These are phyloP conservation scores for Diorhabda carinulata DNA, from an alignment of 1,140 invertebrate species.

Conservation along the genomic window DNA sequence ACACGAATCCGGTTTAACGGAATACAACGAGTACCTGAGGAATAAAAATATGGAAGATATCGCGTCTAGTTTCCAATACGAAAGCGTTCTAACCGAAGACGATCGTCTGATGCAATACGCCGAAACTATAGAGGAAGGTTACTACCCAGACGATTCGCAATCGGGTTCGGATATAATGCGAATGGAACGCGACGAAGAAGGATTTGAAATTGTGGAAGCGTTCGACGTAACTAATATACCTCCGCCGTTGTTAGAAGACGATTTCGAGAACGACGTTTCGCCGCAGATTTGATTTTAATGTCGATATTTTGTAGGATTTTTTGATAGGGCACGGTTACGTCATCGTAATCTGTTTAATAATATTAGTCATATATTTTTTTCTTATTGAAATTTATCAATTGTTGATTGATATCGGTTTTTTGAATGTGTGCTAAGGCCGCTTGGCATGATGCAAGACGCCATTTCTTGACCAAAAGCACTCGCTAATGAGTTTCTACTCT, in stretches of 20 bases:
- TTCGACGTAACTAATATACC: constrained; percentile 66
- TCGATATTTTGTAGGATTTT: constrained; percentile 32
- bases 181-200: constrained; percentile 54
- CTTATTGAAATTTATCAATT: constrained; percentile 26
- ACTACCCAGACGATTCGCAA: constrained; percentile 62
- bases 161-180: constrained; percentile 54
- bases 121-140: constrained; percentile 53
- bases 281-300: constrained; percentile 49
- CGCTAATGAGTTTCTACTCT: too few relatives aligned
- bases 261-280: constrained; percentile 56
- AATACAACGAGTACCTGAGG: constrained; percentile 41
- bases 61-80: constrained; percentile 41
- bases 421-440: constrained; percentile 21
- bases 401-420: constrained; percentile 29
- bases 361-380: constrained; percentile 19
- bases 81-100: constrained; percentile 51
- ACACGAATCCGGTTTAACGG: constrained; percentile 34
- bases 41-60: constrained; percentile 42
- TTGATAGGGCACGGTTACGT: constrained; percentile 20
- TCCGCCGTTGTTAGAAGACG: constrained; percentile 61
- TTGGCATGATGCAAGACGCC: too few relatives aligned
- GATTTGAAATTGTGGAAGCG: constrained; percentile 50
- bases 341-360: constrained; percentile 26
- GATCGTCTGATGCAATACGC: constrained; percentile 44
- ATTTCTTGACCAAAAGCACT: too few relatives aligned